Evolutionary conservation across 2,797 vertebrate genomes (phyloP).

Genomic region (Limosa lapponica): DNA sequence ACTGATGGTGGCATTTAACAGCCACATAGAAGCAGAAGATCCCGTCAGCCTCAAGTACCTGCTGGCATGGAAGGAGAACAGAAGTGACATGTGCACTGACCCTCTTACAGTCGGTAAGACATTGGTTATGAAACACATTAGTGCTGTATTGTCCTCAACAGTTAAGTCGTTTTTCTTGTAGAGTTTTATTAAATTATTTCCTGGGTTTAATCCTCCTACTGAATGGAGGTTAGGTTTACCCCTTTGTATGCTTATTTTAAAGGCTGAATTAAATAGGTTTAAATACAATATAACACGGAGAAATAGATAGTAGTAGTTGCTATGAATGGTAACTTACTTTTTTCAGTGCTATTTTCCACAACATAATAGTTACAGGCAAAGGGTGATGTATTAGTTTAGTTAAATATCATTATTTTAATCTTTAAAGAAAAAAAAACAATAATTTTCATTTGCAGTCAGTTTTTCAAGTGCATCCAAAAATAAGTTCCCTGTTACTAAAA

Average conservation of each 20-base stretch:
- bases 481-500: neutral
- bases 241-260: neutral
- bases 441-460: neutral
- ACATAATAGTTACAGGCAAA: neutral
- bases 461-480: neutral
- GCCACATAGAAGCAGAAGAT: conserved; percentile 66
- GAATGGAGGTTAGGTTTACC: neutral
- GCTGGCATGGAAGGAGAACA: conserved; percentile 79
- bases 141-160: conserved; percentile 58
- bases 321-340: neutral
- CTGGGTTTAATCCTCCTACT: neutral
- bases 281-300: neutral
- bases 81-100: conserved; percentile 80
- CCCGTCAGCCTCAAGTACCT: conserved; percentile 69
- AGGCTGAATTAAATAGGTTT: neutral
- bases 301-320: neutral
- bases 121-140: conserved; percentile 71
- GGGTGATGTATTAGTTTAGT: neutral
- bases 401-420: neutral
- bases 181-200: conserved; percentile 51
- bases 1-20: conserved; percentile 74
- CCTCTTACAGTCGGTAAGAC: conserved; percentile 77
- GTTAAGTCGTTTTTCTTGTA: conserved; percentile 54
- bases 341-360: neutral
- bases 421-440: neutral